These are phyloP conservation scores for Triops cancriformis DNA, from an alignment of 1,140 invertebrate species.

Conservation along the genomic window DNA sequence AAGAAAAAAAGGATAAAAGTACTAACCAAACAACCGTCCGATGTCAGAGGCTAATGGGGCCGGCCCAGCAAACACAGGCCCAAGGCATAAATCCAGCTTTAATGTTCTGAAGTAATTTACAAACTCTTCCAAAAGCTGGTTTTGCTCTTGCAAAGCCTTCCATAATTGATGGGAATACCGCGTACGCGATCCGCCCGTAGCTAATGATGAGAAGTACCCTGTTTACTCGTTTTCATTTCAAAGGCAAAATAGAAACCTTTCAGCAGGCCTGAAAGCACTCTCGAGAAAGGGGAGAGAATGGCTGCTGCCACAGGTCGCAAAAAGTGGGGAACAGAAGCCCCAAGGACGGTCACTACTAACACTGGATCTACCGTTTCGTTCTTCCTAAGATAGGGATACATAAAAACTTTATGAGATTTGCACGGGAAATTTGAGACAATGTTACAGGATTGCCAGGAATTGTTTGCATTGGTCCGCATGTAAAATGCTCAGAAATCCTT, in stretches of 20 bases:
- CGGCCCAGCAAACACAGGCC: slow-evolving; percentile 26
- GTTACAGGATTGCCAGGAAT: slow-evolving; percentile 19
- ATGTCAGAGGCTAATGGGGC: slow-evolving; percentile 21
- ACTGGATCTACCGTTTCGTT: slow-evolving; percentile 18
- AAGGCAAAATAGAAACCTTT: neutral
- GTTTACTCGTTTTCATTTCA: slow-evolving; percentile 10
- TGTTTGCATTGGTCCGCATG: slow-evolving; percentile 20
- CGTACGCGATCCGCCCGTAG: slow-evolving; percentile 21
- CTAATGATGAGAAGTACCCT: neutral
- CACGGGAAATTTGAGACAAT: neutral
- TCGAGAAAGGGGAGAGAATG: neutral
- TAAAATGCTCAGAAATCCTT: slow-evolving; percentile 20
- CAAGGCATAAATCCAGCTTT: slow-evolving; percentile 26
- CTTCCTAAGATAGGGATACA: neutral
- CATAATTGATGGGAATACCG: slow-evolving; percentile 23
- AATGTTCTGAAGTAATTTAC: slow-evolving; percentile 7
- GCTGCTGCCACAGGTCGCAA: neutral
- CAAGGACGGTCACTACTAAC: slow-evolving; percentile 2
- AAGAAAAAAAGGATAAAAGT: neutral
- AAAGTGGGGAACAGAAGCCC: neutral
- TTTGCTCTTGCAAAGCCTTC: slow-evolving; percentile 7
- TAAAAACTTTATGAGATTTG: neutral
- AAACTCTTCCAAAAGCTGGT: slow-evolving; percentile 19
- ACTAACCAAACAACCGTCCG: slow-evolving; percentile 22
- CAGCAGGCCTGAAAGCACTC: neutral